phyloP scores from a whole-genome alignment of 2,888 invertebrate species.

The Drosophila ustulata region DNA sequence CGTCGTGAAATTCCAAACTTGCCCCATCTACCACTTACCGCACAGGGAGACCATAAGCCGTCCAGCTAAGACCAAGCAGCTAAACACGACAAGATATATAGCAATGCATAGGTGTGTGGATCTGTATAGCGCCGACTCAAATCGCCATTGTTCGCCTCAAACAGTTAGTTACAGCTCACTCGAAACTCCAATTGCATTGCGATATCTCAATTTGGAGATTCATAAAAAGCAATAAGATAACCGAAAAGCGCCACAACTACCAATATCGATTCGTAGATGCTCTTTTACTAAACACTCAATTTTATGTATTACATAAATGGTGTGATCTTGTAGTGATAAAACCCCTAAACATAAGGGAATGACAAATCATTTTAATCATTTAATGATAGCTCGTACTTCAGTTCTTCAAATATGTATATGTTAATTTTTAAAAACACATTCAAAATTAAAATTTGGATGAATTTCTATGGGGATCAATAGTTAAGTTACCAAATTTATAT shows the following conservation, averaged over 20 bases:
- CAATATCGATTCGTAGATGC: neutral
- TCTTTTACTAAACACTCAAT: neutral
- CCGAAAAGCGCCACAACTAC: neutral
- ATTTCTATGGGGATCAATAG: no score
- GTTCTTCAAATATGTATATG: no score
- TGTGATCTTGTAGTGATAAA: no score
- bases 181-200: conserved; percentile 63
- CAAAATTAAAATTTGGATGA: no score
- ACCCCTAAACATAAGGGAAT: no score
- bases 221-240: conserved; percentile 56
- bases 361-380: no score
- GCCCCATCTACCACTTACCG: conserved; percentile 25
- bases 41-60: neutral
- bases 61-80: conserved; percentile 13
- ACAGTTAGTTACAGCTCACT: conserved; percentile 71
- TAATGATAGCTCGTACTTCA: no score
- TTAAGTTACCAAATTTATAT: no score
- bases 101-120: conserved; percentile 10
- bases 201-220: conserved; percentile 81
- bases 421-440: no score
- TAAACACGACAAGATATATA: conserved; percentile 31
- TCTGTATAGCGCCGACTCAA: conserved; percentile 45
- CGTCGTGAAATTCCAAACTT: conserved; percentile 64
- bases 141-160: conserved; percentile 75
- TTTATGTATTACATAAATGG: no score